phyloP scores from a whole-genome alignment of 2,797 vertebrate species.

The Scleropages formosus region DNA sequence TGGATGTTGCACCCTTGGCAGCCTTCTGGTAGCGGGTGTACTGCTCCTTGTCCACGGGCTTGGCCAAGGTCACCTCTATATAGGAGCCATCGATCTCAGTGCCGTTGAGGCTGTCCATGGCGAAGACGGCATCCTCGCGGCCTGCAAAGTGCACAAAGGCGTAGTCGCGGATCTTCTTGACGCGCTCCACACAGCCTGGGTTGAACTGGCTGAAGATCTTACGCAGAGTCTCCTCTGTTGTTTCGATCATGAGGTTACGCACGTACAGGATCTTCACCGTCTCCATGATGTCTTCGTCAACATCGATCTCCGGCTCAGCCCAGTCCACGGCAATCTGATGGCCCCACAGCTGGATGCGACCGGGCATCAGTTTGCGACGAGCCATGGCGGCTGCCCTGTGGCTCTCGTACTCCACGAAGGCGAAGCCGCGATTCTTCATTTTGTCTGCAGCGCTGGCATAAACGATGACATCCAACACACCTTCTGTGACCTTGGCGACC shows the following conservation, averaged over 20 bases:
- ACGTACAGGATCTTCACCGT: constrained; percentile 98
- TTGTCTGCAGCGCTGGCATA: constrained; percentile 97
- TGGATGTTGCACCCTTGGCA: constrained; percentile 76
- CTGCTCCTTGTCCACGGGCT: constrained; percentile 98
- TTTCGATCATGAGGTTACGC: constrained; percentile 98
- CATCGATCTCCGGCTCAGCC: constrained; percentile 97
- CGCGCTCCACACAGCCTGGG: constrained; percentile 91
- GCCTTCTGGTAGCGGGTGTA: constrained; percentile 97
- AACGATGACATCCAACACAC: constrained; percentile 94
- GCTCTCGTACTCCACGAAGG: constrained; percentile 97
- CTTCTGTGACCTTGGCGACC: constrained; percentile 96
- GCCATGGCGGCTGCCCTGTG: constrained; percentile 97
- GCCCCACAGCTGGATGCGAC: constrained; percentile 96
- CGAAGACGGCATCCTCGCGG: constrained; percentile 89
- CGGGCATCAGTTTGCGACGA: constrained; percentile 95
- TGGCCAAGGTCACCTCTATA: constrained; percentile 96
- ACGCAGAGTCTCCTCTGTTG: constrained; percentile 88
- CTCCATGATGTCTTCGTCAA: constrained; percentile 98
- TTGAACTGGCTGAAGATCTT: constrained; percentile 94
- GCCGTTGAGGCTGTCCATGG: constrained; percentile 93
- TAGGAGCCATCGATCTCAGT: constrained; percentile 93
- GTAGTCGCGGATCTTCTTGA: constrained; percentile 98
- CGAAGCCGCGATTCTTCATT: constrained; percentile 98
- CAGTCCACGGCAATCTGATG: constrained; percentile 98
- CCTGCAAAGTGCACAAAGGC: constrained; percentile 95